Evolutionary conservation across 2,113 vertebrate genomes (phyloP), one percentile per base, ranked within the genome.

Genomic region (Ochotona princeps): DNA sequence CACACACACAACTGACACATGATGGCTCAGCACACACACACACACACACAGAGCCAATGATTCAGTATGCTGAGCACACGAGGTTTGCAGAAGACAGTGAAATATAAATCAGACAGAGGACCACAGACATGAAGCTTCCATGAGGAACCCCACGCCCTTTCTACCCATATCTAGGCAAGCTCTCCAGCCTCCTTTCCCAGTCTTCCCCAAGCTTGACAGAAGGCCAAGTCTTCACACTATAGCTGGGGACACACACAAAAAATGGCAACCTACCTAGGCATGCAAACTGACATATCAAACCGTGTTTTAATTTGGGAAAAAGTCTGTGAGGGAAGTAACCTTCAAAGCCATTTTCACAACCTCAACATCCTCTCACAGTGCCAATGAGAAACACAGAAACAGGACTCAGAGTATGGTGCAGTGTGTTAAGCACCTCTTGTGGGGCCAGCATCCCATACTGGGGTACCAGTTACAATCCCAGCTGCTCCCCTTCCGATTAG

Each of bases 281-380:
- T 1, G 9, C 23, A 26, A 76, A 28, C 25, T 60, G 84, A 38
- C 28, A 25, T 15, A 63, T 18, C 84, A 75, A 20, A 7, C 70
- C 15, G 87, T 38, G 60, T 92, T 95, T 38, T 21, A n/a, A 28
- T n/a, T 75, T 5, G 1, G 13, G 28, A n/a, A 49, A 67, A 21
- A 70, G 61, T 83, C 30, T 30, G 9, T 18, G 3, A 54, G 60
- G 51, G 83, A 91, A 57, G 18, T 3, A 69, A 91, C 25, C 14
- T 83, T 60, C 38, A 54, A 83, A 11, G 67, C 35, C 81, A 57
- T 60, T 90, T 82, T 85, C 51, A 76, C 28, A 74, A 57, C 73
- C 61, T n/a, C 2, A 79, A 49, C n/a, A 76, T 73, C 70, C 26
- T 93, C 61, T 13, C 49, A 67, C 13, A 25, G 12, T 84, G 23